A percentile compares a stretch with the other conserved stretches of the same genome.
Evolutionary conservation across 2,113 vertebrate species (phyloP).

Genomic region (Poecilia latipinna): DNA sequence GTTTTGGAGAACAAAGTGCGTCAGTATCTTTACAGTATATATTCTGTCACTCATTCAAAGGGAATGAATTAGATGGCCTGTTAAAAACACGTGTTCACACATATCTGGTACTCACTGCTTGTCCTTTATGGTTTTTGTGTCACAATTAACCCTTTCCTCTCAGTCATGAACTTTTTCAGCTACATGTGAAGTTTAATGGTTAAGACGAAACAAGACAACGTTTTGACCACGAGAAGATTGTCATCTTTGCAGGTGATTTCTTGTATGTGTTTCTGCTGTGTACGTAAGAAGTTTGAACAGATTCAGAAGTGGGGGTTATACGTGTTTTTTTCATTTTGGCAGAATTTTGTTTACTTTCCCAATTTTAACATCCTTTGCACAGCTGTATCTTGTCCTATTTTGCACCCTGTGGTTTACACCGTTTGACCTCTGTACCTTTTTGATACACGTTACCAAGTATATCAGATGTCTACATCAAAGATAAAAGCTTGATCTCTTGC

Average conservation of each 20-base stretch:
- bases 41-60: neutral
- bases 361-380: slow-evolving; percentile 11
- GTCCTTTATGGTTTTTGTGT: neutral
- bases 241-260: too few species aligned
- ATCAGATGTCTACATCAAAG: slow-evolving; percentile 73
- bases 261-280: too few species aligned
- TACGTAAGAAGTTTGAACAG: too few species aligned
- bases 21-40: slow-evolving; percentile 12
- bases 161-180: too few species aligned
- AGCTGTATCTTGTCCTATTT: slow-evolving; percentile 18
- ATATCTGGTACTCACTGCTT: neutral
- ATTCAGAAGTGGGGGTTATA: too few species aligned
- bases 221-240: too few species aligned
- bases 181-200: too few species aligned
- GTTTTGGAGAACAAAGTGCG: slow-evolving; percentile 71
- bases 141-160: too few species aligned
- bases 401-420: slow-evolving; percentile 41
- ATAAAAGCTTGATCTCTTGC: slow-evolving; percentile 69
- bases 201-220: too few species aligned
- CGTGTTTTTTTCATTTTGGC: neutral
- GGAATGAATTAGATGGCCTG: neutral
- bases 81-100: neutral
- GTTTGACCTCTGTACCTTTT: slow-evolving; percentile 50
- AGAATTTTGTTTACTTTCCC: slow-evolving; percentile 17
- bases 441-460: slow-evolving; percentile 63